phyloP scores from a whole-genome alignment of 2,888 invertebrate species.

The Kuschelorhynchus macadamiae region DNA sequence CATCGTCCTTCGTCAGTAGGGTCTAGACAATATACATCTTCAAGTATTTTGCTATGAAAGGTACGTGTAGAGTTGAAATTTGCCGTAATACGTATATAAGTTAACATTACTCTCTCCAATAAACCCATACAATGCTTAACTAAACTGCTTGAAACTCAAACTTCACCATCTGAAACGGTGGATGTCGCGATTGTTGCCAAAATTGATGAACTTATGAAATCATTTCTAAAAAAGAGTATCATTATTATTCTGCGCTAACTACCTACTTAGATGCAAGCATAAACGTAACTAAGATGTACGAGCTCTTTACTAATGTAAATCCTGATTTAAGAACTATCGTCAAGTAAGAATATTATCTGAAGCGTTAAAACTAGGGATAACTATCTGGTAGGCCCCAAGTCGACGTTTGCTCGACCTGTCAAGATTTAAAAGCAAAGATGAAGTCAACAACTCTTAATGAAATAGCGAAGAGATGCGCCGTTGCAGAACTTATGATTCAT shows the following conservation, averaged over 20 bases:
- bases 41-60: constrained; percentile 26
- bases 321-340: constrained; percentile 18
- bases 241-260: constrained; percentile 31
- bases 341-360: constrained; percentile 6
- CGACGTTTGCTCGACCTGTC: constrained; percentile 21
- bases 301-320: constrained; percentile 28
- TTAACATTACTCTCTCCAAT: constrained; percentile 25
- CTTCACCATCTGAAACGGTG: constrained; percentile 16
- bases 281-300: constrained; percentile 40
- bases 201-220: constrained; percentile 41
- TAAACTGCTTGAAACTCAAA: constrained; percentile 16
- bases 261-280: constrained; percentile 41
- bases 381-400: constrained; percentile 11
- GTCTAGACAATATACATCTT: constrained; percentile 11
- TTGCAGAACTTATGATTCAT: constrained; percentile 30
- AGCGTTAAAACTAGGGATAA: constrained; percentile 4
- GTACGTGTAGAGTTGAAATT: constrained; percentile 27
- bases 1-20: constrained; percentile 19
- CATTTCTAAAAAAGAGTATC: constrained; percentile 33
- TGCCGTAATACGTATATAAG: constrained; percentile 22
- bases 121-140: constrained; percentile 23
- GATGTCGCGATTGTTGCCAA: constrained; percentile 35
- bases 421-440: constrained; percentile 20
- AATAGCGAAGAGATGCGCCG: constrained; percentile 28
- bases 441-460: constrained; percentile 22